Evolutionary conservation across 37 sponge, comb jelly and placozoan genomes (phyloP), one percentile per base, ranked within the genome.

Genomic region (Dysidea cf. avara): DNA sequence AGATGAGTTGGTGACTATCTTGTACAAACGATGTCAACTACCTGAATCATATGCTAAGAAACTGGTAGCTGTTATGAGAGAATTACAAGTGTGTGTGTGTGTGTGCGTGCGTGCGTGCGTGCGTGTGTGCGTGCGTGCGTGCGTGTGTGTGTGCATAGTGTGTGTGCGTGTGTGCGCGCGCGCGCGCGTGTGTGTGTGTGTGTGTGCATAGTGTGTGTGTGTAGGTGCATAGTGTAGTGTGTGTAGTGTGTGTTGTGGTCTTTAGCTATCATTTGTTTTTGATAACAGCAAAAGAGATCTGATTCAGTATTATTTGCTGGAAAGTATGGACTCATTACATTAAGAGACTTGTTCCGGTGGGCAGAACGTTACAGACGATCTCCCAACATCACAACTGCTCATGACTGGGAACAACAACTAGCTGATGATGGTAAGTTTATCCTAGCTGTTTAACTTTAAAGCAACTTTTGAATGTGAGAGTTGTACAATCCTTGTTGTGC

Each of bases 401-500:
- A 83, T 56, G 99, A 98, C 78, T 98, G 99, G 99, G 95, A 98
- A n/a, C 96, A 95, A 80, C 77, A 79, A 33, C 76, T 98, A 6
- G 96, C 93, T 39, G 96, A 94, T 55, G 99, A 98, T 83, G 98
- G 96, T 96, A 38, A 51, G 90, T 30, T 13, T 53, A 16, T n/a
- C n/a, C n/a, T n/a, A n/a, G 35, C 7, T 70, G 2, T 68, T 22
- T 64, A 39, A 35, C 30, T 16, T 12, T 16, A 11, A 39, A 32
- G 9, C 35, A 9, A 24, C 9, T 58, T 13, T 9, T 24, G 11
- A 58, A 24, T 11, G 11, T 12, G 60, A 22, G 9, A 11, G 21
- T 58, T 58, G 60, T 18, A n/a, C 24, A 34, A 37, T 37, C 2
- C 7, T 3, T 58, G 22, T 12, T 13, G 21, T 64, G 38, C 34